Conservation (phyloP, 2,113 vertebrate species). For the Nettapus auritus region DNA sequence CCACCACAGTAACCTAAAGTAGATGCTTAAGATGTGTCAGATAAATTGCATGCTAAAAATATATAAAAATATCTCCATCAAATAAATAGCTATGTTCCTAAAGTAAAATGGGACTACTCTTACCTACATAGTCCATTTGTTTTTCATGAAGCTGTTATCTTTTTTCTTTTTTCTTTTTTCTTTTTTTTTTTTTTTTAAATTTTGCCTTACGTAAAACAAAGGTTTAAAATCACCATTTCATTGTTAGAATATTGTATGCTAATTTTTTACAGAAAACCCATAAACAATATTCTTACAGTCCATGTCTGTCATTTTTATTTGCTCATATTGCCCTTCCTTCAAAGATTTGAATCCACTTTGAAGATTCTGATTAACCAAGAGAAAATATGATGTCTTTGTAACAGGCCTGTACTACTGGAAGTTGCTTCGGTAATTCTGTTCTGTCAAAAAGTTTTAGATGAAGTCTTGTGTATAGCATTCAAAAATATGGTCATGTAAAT, state of each 20-base stretch:
- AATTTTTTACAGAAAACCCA: not conserved
- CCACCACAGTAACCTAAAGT: not conserved
- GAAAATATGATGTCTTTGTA: not conserved
- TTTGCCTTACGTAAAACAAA: not conserved
- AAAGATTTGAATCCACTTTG: not conserved
- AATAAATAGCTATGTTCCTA: not conserved
- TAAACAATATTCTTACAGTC: not conserved
- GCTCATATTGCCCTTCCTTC: not conserved
- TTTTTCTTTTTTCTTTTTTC: too few relatives aligned
- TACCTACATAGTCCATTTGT: not conserved
- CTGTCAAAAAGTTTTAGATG: not conserved
- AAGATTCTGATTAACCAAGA: not conserved
- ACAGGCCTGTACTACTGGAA: not conserved
- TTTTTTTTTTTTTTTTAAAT: not conserved
- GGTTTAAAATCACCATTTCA: not conserved
- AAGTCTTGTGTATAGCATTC: not conserved
- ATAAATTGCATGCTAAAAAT: not conserved
- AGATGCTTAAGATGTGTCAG: not conserved
- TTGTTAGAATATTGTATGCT: not conserved
- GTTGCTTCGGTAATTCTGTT: not conserved
- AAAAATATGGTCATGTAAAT: not conserved
- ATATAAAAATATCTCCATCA: not conserved
- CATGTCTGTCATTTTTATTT: not conserved
- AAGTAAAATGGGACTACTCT: not conserved
- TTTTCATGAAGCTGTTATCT: not conserved